These are phyloP conservation scores for Drosophila anomelani DNA, from an alignment of 2,888 invertebrate species.

Conservation along the genomic window DNA sequence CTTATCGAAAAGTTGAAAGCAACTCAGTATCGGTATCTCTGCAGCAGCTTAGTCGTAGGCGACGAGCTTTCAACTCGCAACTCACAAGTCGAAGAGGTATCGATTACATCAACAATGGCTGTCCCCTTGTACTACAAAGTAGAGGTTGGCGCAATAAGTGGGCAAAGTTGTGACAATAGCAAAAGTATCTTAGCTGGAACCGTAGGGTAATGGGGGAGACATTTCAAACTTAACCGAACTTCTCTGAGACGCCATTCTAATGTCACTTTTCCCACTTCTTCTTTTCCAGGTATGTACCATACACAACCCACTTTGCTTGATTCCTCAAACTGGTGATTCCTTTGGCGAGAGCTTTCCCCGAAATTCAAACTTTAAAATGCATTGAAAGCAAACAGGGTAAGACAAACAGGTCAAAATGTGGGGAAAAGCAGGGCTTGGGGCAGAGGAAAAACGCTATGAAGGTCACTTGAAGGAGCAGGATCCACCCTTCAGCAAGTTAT, in stretches of 20 bases:
- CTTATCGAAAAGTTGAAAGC: slow-evolving; percentile 45
- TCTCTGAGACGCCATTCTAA: slow-evolving; percentile 10
- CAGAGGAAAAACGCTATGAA: slow-evolving; percentile 52
- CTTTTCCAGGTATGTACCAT: slow-evolving; percentile 64
- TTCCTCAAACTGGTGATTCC: slow-evolving; percentile 11
- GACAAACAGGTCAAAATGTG: slow-evolving; percentile 35
- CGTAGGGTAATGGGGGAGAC: slow-evolving; percentile 5
- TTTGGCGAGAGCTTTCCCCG: slow-evolving; percentile 15
- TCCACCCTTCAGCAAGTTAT: slow-evolving; percentile 16
- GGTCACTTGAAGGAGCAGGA: slow-evolving; percentile 65
- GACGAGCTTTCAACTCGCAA: slow-evolving; percentile 45
- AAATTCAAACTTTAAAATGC: slow-evolving; percentile 68
- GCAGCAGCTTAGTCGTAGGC: slow-evolving; percentile 42
- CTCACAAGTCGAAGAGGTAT: slow-evolving; percentile 52
- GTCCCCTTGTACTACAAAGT: slow-evolving; percentile 14
- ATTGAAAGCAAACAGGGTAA: slow-evolving; percentile 66
- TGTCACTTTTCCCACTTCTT: slow-evolving; percentile 12
- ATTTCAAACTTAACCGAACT: slow-evolving; percentile 8
- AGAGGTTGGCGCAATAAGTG: slow-evolving; percentile 35
- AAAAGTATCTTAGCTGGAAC: slow-evolving; percentile 19
- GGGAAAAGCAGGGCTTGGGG: slow-evolving; percentile 27
- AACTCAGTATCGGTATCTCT: slow-evolving; percentile 27
- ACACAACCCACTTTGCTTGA: slow-evolving; percentile 8
- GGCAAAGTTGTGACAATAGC: slow-evolving; percentile 33
- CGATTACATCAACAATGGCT: slow-evolving; percentile 59